Conservation (phyloP, 2,888 invertebrate species). For the Cantharis rufa region DNA sequence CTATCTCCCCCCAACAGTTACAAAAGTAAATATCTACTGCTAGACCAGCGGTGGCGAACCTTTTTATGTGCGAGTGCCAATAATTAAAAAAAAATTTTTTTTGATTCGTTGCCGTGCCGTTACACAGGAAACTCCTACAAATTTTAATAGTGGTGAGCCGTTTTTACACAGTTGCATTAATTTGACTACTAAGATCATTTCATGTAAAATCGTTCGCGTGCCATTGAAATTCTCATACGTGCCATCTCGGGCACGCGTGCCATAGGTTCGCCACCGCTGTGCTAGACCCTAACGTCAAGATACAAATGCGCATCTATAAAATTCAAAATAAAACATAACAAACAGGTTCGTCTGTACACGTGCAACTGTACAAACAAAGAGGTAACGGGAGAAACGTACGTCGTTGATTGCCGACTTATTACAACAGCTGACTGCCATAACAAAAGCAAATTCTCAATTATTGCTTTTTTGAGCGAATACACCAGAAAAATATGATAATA, state of each 20-base stretch:
- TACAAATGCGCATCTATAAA: conserved; percentile 32
- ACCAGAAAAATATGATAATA: not conserved
- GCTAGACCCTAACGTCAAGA: conserved; percentile 18
- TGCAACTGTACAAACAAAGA: conserved; percentile 30
- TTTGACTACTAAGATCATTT: too few relatives aligned
- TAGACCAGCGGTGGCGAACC: too few relatives aligned
- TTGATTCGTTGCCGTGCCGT: too few relatives aligned
- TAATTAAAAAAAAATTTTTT: too few relatives aligned
- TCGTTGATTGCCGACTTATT: conserved; percentile 39
- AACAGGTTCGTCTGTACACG: conserved; percentile 20
- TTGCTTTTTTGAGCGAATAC: not conserved
- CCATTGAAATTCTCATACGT: too few relatives aligned
- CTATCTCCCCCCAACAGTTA: conserved; percentile 33
- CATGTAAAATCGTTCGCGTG: too few relatives aligned
- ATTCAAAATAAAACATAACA: conserved; percentile 8
- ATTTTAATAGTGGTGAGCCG: too few relatives aligned
- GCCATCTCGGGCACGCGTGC: too few relatives aligned
- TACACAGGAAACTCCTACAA: too few relatives aligned
- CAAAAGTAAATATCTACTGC: conserved; percentile 18
- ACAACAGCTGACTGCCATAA: conserved; percentile 57
- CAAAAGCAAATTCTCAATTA: conserved; percentile 44
- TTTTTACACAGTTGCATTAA: too few relatives aligned
- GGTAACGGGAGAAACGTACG: conserved; percentile 35
- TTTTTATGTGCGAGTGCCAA: too few relatives aligned
- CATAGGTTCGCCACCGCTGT: too few relatives aligned